Conservation (phyloP, 2,797 vertebrate genomes). For the Alectoris magna region DNA sequence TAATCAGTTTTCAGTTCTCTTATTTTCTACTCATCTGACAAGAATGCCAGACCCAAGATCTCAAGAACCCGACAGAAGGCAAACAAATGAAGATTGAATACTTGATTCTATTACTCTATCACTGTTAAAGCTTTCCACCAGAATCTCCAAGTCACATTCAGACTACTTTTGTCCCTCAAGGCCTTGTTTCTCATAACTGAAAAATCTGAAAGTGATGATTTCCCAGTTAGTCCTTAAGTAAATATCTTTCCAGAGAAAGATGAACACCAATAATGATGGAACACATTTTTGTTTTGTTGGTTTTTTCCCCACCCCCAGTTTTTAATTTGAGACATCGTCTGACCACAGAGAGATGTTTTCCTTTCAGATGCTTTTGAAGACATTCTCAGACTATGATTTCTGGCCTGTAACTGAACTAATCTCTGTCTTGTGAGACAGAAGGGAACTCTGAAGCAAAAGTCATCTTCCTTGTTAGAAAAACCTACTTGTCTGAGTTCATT, state of each 20-base stretch:
- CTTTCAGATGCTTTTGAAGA: background rate
- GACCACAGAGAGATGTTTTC: background rate
- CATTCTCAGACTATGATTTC: conserved; percentile 8
- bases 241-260: background rate
- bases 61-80: background rate
- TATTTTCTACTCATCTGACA: background rate
- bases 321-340: background rate
- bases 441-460: background rate
- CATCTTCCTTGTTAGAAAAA: background rate
- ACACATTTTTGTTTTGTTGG: background rate
- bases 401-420: background rate
- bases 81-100: background rate
- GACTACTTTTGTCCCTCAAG: background rate
- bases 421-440: background rate
- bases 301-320: fast-evolving
- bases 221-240: background rate
- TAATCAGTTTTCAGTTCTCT: background rate
- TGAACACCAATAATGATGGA: background rate
- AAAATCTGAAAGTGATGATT: background rate
- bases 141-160: background rate
- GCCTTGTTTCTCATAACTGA: background rate
- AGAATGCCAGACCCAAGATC: background rate
- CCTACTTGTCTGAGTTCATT: background rate
- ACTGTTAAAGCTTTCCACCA: background rate
- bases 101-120: background rate